Evolutionary conservation across 2,113 vertebrate genomes (phyloP).

Genomic region (Pseudonaja textilis): DNA sequence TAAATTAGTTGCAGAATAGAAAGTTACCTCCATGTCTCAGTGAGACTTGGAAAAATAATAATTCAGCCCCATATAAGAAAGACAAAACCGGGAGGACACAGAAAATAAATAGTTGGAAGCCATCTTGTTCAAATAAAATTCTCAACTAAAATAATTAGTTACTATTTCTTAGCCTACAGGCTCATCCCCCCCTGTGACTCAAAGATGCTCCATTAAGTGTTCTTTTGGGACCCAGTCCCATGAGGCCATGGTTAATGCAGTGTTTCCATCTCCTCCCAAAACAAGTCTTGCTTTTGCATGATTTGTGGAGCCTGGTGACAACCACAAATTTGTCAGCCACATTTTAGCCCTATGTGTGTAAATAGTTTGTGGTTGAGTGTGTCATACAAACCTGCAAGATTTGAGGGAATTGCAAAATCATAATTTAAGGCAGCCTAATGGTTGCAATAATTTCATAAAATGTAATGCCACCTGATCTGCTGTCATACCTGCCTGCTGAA

Average conservation of each 20-base stretch:
- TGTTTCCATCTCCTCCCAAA: background rate
- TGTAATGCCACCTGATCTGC: background rate
- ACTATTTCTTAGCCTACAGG: background rate
- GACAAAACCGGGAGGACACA: background rate
- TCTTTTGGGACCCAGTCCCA: background rate
- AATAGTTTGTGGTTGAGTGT: background rate
- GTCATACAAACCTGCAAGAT: background rate
- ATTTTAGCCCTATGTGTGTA: background rate
- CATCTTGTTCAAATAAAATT: background rate
- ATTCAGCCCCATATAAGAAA: background rate
- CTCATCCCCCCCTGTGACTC: background rate
- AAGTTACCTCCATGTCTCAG: background rate
- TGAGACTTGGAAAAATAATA: background rate
- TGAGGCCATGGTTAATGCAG: background rate
- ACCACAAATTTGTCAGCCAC: background rate
- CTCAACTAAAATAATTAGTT: background rate
- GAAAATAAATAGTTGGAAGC: background rate
- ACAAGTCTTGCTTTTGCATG: background rate
- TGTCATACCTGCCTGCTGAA: slow-evolving; percentile 13
- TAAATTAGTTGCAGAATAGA: background rate
- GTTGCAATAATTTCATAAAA: background rate
- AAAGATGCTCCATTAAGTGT: background rate
- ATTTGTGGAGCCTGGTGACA: background rate
- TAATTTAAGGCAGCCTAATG: background rate
- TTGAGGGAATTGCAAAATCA: background rate